phyloP scores from a whole-genome alignment of 2,888 invertebrate genomes.

The Julus scanicus region DNA sequence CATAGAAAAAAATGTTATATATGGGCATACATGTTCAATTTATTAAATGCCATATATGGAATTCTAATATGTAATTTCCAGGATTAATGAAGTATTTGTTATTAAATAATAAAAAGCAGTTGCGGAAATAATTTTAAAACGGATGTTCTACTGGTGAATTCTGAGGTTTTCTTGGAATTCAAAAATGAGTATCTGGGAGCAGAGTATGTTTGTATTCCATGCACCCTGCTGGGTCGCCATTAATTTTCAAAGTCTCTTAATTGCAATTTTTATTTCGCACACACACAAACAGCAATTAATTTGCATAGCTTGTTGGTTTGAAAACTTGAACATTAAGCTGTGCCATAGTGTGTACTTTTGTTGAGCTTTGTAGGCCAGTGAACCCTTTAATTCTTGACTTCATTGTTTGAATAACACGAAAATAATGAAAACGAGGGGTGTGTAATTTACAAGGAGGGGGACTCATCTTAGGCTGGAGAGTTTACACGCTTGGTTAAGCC shows the following conservation, averaged over 20 bases:
- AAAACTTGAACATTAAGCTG: background rate
- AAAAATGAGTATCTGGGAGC: no score
- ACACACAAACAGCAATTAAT: background rate
- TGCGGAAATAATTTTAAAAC: no score
- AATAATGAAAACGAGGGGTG: background rate
- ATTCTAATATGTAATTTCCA: no score
- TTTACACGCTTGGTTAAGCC: constrained; percentile 9
- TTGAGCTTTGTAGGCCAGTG: constrained; percentile 9
- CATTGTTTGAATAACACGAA: constrained; percentile 11
- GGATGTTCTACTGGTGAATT: background rate
- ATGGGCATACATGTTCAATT: no score
- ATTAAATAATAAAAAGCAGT: no score
- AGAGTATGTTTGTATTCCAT: background rate
- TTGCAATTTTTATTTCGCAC: constrained; percentile 6
- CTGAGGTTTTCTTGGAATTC: no score
- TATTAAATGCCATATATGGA: no score
- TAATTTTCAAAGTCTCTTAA: background rate
- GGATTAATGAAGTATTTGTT: no score
- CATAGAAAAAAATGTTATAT: no score
- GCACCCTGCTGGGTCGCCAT: constrained; percentile 9
- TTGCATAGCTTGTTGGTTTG: background rate
- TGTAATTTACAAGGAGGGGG: background rate
- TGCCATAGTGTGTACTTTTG: background rate
- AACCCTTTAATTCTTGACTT: constrained; percentile 19
- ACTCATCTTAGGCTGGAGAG: background rate